Conservation (phyloP, 1,140 invertebrate species). For the Dolichoris vasculosae region DNA sequence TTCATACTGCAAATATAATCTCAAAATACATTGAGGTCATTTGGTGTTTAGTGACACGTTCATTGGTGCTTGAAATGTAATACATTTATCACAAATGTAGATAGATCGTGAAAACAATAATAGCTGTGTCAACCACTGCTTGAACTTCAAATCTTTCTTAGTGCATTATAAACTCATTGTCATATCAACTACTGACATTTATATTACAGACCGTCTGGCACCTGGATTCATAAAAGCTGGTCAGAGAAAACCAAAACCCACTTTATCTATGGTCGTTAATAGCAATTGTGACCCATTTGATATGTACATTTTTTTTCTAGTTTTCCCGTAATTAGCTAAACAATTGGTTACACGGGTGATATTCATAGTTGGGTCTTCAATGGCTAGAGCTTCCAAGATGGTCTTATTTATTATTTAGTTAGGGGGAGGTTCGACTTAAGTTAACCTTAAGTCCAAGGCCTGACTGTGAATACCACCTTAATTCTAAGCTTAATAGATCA, state of each 20-base stretch:
- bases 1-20: slow-evolving; percentile 71
- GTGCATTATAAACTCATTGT: slow-evolving; percentile 73
- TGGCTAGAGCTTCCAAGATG: slow-evolving; percentile 31
- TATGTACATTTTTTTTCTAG: slow-evolving; percentile 5
- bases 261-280: slow-evolving; percentile 30
- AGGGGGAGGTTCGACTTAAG: neutral
- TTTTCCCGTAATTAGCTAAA: slow-evolving; percentile 20
- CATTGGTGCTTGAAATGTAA: slow-evolving; percentile 72
- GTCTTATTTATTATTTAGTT: neutral
- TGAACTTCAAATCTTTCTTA: slow-evolving; percentile 73
- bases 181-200: slow-evolving; percentile 71
- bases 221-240: slow-evolving; percentile 75
- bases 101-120: slow-evolving; percentile 70
- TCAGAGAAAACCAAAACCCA: slow-evolving; percentile 65
- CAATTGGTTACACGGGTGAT: slow-evolving; percentile 14
- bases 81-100: slow-evolving; percentile 71
- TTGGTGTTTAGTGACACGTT: slow-evolving; percentile 62
- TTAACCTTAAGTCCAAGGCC: slow-evolving; percentile 19
- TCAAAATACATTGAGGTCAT: slow-evolving; percentile 72
- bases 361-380: slow-evolving; percentile 29
- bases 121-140: slow-evolving; percentile 72
- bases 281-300: slow-evolving; percentile 40
- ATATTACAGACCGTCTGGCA: slow-evolving; percentile 72
- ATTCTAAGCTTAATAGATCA: neutral
- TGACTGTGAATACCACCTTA: slow-evolving; percentile 38